Evolutionary conservation across 2,797 vertebrate genomes (phyloP), one percentile per base, ranked within the genome.

Genomic region (Sebastes oblongus): DNA sequence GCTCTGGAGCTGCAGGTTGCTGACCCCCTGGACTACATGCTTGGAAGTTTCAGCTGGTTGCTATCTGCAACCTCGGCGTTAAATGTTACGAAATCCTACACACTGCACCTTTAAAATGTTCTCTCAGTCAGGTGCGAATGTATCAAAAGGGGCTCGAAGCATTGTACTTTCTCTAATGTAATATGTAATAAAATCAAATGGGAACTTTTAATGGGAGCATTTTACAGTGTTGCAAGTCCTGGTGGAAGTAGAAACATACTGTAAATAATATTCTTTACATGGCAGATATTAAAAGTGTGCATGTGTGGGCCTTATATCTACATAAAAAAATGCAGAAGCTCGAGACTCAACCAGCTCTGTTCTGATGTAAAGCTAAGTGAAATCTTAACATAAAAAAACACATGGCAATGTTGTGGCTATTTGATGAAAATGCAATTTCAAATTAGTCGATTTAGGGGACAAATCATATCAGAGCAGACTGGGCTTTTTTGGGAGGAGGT

Each of bases 1-100:
- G 14, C 39, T 42, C 39, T 0, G 5, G 39, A 42, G 39, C 39
- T 0, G 39, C 39, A 42, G 14, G 39, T 42, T 42, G 14, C 39
- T 0, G 39, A 42, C 14, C 14, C 14, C 39, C 32, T 39, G 5
- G 0, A 0, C 42, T 18, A 50, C 16, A 50, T 8, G 46, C 18
- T 20, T 50, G 16, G 18, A 50, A 50, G 46, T 8, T 50, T 50
- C 18, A 20, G 46, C 46, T 20, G 18, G 46, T 50, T 50, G 18
- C 46, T 1, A 50, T 46, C 14, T 46, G 42, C 42, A 46, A 46
- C 42, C 42, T 16, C 42, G 14, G 6, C 14, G 42, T 3, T 18
- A 46, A 46, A 46, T 42, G 13, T 42, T 5, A 42, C 6, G 14
- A 46, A 46, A 46, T 46, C 42, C 14, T 46, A 46, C 42, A 46